Evolutionary conservation across 2,113 vertebrate genomes (phyloP).

Genomic region (Riparia riparia): DNA sequence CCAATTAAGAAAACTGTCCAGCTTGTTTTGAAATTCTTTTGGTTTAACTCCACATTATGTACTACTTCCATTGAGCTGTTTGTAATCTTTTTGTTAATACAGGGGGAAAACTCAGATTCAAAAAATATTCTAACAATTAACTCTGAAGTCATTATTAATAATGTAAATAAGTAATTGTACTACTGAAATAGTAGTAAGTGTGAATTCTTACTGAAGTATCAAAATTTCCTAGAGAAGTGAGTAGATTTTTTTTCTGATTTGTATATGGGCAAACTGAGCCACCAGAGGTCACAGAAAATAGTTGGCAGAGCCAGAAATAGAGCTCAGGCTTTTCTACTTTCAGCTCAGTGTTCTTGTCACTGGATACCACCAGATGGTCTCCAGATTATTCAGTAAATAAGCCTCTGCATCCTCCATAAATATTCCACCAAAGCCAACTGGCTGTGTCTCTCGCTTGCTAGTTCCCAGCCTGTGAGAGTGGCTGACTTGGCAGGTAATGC

Average conservation of each 20-base stretch:
- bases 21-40: background rate
- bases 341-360: constrained; percentile 40
- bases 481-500: constrained; percentile 52
- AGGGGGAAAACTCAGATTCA: background rate
- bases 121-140: background rate
- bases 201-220: background rate
- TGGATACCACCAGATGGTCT: constrained; percentile 65
- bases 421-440: constrained; percentile 61
- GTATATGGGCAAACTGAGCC: constrained; percentile 14
- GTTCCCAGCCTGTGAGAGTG: constrained; percentile 45
- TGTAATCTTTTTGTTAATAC: background rate
- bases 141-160: background rate
- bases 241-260: background rate
- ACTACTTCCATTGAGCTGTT: background rate
- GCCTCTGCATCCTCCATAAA: constrained; percentile 64
- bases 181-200: background rate
- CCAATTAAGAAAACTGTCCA: background rate
- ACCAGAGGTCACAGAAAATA: constrained; percentile 43
- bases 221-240: background rate
- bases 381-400: constrained; percentile 71
- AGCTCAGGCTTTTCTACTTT: constrained; percentile 59
- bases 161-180: background rate
- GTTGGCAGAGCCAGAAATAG: constrained; percentile 52
- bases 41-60: background rate
- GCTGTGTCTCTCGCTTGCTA: constrained; percentile 63